phyloP scores from a whole-genome alignment of 2,888 invertebrate species.

The Thecocarcelia acutangulata region DNA sequence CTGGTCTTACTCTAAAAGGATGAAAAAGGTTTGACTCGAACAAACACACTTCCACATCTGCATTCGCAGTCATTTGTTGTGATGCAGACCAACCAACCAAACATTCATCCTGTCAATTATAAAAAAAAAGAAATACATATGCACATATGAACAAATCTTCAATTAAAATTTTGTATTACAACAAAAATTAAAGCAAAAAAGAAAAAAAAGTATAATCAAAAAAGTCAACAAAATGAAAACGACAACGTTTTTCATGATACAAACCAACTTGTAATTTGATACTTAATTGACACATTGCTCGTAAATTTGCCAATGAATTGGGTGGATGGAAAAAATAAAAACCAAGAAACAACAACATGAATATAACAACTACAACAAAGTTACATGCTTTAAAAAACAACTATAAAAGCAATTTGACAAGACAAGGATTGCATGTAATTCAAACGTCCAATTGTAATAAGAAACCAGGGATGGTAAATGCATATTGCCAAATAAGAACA shows the following conservation, averaged over 20 bases:
- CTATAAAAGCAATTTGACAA: slow-evolving; percentile 36
- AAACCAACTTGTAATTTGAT: slow-evolving; percentile 82
- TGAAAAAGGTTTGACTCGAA: neutral
- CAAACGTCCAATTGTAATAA: neutral
- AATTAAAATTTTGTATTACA: slow-evolving; percentile 75
- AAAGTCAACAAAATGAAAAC: slow-evolving; percentile 36
- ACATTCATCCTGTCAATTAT: slow-evolving; percentile 15
- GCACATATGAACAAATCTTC: slow-evolving; percentile 71
- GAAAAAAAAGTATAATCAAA: slow-evolving; percentile 2
- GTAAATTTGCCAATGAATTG: slow-evolving; percentile 77
- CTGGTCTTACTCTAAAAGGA: too few relatives aligned
- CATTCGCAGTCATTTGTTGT: neutral
- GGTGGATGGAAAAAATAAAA: slow-evolving; percentile 26
- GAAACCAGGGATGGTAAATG: too few relatives aligned
- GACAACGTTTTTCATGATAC: slow-evolving; percentile 74
- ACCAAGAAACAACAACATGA: neutral
- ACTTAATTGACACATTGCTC: slow-evolving; percentile 82
- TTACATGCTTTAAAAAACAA: slow-evolving; percentile 19
- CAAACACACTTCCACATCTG: neutral
- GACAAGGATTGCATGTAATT: slow-evolving; percentile 38
- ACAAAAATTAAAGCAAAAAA: slow-evolving; percentile 18
- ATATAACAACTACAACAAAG: neutral
- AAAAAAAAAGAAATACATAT: neutral
- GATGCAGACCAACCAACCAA: neutral
- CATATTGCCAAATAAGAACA: too few relatives aligned